Conservation (phyloP, 2,888 invertebrate genomes). For the Rhabditoides inermis region DNA sequence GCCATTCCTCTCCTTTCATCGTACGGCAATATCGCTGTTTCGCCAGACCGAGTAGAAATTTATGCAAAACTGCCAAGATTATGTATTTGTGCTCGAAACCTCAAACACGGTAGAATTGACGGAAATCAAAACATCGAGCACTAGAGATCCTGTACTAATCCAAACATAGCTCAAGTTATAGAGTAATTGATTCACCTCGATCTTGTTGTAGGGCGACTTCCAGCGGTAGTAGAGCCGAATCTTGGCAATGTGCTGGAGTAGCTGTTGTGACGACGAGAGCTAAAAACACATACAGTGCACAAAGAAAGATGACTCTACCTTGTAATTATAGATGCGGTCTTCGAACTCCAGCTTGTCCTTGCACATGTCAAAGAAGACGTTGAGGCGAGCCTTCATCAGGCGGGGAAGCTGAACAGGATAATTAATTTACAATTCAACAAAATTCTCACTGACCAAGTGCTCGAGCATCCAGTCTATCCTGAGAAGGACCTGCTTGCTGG, state of each 20-base stretch:
- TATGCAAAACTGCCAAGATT: not conserved
- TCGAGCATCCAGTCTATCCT: slow-evolving; percentile 36
- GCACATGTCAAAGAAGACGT: slow-evolving; percentile 28
- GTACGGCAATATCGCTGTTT: not conserved
- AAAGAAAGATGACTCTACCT: slow-evolving; percentile 3
- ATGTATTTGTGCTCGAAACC: not conserved
- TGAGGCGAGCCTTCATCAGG: slow-evolving; percentile 27
- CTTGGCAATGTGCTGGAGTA: slow-evolving; percentile 37
- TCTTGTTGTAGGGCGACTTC: slow-evolving; percentile 41
- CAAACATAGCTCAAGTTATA: not conserved
- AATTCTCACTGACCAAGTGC: slow-evolving; percentile 23
- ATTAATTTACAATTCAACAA: not conserved
- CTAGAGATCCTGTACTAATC: not conserved
- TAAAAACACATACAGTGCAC: not conserved
- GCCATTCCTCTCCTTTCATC: too few species aligned
- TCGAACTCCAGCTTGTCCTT: slow-evolving; percentile 27
- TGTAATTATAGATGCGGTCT: slow-evolving; percentile 39
- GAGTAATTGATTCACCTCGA: slow-evolving; percentile 24
- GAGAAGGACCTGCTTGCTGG: slow-evolving; percentile 25
- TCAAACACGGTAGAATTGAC: not conserved
- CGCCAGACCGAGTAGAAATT: not conserved
- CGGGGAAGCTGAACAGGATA: slow-evolving; percentile 22
- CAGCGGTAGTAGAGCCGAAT: slow-evolving; percentile 41
- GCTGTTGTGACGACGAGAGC: slow-evolving; percentile 6
- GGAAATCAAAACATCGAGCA: not conserved